Percentiles rank a stretch among this genome's conserved stretches.
These are phyloP conservation scores for Oxyteleia sp. DNA, from an alignment of 2,888 invertebrate species.

Conservation along the genomic window DNA sequence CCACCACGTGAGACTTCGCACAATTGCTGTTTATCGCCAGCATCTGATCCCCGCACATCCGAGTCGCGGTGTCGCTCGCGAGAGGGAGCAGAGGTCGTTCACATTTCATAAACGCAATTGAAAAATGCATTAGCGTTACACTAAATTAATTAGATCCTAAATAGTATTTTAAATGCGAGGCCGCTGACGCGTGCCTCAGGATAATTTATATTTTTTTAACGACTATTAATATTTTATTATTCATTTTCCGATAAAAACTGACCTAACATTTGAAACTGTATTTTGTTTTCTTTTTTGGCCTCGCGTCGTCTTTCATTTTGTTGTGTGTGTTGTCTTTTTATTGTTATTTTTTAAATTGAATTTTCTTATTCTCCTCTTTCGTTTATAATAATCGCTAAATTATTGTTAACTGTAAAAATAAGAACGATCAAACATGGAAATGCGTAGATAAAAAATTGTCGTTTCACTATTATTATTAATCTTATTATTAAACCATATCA, in stretches of 20 bases:
- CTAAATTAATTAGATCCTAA: slow-evolving; percentile 85
- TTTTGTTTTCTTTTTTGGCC: slow-evolving; percentile 85
- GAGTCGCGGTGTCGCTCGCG: slow-evolving; percentile 25
- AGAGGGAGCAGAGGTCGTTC: slow-evolving; percentile 46
- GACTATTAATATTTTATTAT: slow-evolving; percentile 74
- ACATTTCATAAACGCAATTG: slow-evolving; percentile 76
- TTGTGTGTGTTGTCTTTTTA: slow-evolving; percentile 56
- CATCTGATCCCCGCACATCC: slow-evolving; percentile 9
- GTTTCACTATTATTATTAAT: slow-evolving; percentile 36
- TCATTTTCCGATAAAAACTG: slow-evolving; percentile 83
- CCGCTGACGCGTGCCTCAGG: slow-evolving; percentile 77
- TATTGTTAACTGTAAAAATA: slow-evolving; percentile 41
- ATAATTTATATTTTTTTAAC: slow-evolving; percentile 81
- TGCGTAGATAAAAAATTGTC: slow-evolving; percentile 39
- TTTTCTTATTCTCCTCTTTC: not conserved
- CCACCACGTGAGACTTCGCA: slow-evolving; percentile 9
- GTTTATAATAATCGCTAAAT: slow-evolving; percentile 19
- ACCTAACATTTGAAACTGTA: slow-evolving; percentile 83
- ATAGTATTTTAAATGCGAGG: slow-evolving; percentile 81
- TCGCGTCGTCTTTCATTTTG: slow-evolving; percentile 72
- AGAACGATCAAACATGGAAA: slow-evolving; percentile 51
- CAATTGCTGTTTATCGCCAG: slow-evolving; percentile 52
- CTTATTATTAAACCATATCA: too few relatives aligned
- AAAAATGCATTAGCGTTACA: slow-evolving; percentile 82
- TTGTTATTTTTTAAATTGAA: too few relatives aligned